Conservation (phyloP, 2,113 vertebrate species). For the Aramus guarauna region DNA sequence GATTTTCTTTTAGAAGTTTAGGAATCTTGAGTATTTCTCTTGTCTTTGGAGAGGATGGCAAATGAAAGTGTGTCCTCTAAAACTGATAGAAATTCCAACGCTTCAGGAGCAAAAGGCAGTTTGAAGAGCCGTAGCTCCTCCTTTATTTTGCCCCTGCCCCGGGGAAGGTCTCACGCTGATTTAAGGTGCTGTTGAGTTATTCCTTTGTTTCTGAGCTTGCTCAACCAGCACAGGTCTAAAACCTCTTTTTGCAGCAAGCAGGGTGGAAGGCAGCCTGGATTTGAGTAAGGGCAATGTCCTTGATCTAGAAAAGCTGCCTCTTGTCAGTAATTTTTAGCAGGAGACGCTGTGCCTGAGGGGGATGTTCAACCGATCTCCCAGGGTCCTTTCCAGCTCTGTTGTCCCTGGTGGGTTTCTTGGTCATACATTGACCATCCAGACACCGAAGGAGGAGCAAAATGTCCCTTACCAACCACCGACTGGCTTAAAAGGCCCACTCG, state of each 20-base stretch:
- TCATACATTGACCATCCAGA: not conserved
- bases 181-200: not conserved
- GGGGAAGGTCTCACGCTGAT: not conserved
- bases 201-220: not conserved
- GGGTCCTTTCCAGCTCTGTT: not conserved
- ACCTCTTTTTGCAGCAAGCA: not conserved
- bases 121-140: not conserved
- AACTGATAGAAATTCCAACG: not conserved
- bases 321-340: not conserved
- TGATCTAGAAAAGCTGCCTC: not conserved
- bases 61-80: not conserved
- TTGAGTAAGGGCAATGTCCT: not conserved
- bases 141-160: not conserved
- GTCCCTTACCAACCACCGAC: not conserved
- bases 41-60: not conserved
- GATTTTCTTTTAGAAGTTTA: not conserved
- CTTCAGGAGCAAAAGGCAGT: not conserved
- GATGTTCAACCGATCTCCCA: rapidly evolving
- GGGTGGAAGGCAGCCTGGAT: not conserved
- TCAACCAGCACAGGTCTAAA: not conserved
- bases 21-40: not conserved
- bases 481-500: not conserved
- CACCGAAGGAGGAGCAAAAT: not conserved
- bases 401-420: not conserved
- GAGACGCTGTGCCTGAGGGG: not conserved